phyloP scores from a whole-genome alignment of 2,113 vertebrate species.

The Cyphomyrus discorhynchus region DNA sequence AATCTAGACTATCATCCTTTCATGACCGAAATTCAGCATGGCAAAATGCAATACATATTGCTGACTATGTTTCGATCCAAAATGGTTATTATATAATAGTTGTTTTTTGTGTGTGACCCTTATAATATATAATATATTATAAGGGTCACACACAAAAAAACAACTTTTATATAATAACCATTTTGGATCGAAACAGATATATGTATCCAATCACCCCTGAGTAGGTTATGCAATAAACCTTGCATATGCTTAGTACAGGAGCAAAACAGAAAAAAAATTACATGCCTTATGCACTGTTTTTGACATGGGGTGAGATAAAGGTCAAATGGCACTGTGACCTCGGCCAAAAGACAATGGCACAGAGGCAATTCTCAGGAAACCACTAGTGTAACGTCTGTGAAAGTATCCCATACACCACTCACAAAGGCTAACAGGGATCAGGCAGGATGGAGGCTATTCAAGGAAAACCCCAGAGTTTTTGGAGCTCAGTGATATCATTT shows the following conservation, averaged over 20 bases:
- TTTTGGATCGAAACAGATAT: background rate
- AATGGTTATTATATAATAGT: background rate
- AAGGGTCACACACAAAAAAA: background rate
- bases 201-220: background rate
- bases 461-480: background rate
- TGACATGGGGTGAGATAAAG: background rate
- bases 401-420: background rate
- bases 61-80: background rate
- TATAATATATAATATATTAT: background rate
- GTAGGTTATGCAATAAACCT: background rate
- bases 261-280: background rate
- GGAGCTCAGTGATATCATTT: background rate
- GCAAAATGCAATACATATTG: background rate
- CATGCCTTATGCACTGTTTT: background rate
- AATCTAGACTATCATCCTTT: constrained; percentile 2
- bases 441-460: background rate
- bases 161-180: background rate
- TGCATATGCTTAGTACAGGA: background rate
- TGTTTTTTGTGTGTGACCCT: background rate
- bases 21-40: background rate
- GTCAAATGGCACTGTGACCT: background rate
- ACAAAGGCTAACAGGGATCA: background rate
- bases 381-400: background rate
- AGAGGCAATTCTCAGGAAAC: background rate
- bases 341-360: background rate